Percentiles rank a stretch among this genome's conserved stretches.
Conservation (phyloP, 2,797 vertebrate genomes). For the Labroides dimidiatus region DNA sequence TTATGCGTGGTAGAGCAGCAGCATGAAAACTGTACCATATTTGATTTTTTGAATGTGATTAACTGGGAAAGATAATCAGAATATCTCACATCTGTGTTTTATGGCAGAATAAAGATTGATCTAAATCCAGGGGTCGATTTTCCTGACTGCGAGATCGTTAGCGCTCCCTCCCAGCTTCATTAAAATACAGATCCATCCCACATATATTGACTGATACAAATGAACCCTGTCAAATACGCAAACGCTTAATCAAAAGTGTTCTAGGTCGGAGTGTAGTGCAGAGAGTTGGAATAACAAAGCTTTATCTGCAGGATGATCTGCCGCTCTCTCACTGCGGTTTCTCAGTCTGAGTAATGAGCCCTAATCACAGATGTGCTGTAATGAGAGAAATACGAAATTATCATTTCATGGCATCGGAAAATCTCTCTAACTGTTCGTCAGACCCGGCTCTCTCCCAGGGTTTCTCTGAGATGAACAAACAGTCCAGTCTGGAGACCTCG, state of each 20-base stretch:
- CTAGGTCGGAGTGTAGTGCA: conserved; percentile 20
- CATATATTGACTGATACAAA: conserved; percentile 62
- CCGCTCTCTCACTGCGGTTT: conserved; percentile 4
- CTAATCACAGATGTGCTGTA: conserved; percentile 13
- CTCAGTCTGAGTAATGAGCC: conserved; percentile 7
- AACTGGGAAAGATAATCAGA: conserved; percentile 49
- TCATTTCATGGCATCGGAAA: conserved; percentile 37
- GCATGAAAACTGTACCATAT: conserved; percentile 25
- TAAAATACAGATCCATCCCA: conserved; percentile 68
- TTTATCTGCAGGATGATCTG: conserved; percentile 12
- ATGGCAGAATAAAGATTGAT: conserved; percentile 60
- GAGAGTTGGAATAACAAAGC: conserved; percentile 31
- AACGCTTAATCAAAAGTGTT: conserved; percentile 64
- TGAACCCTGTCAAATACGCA: conserved; percentile 72
- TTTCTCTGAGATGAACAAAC: conserved; percentile 18
- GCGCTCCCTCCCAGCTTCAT: conserved; percentile 60
- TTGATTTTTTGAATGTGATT: conserved; percentile 42
- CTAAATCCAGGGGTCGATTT: conserved; percentile 55
- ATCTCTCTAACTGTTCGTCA: conserved; percentile 31
- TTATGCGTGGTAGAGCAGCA: conserved; percentile 61
- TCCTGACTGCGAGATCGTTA: conserved; percentile 54
- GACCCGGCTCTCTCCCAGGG: not conserved
- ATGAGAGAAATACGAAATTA: conserved; percentile 23
- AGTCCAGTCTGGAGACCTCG: not conserved
- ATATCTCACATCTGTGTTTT: conserved; percentile 38